Conservation (phyloP, 2,113 vertebrate genomes). For the Epinephelus lanceolatus region DNA sequence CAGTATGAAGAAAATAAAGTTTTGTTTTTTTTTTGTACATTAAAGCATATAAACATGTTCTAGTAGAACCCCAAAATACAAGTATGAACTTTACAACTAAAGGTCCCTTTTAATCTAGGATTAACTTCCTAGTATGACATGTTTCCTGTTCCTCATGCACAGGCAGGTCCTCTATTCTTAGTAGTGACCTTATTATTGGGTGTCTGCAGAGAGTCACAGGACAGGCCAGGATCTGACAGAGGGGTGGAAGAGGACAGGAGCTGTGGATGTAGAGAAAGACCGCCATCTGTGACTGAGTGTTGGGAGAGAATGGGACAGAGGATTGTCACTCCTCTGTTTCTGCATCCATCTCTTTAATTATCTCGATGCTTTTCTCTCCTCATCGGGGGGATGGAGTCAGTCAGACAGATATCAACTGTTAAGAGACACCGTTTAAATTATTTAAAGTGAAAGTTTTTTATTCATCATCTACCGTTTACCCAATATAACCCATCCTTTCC, state of each 20-base stretch:
- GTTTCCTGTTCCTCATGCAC: slow-evolving; percentile 34
- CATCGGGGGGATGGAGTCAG: slow-evolving; percentile 35
- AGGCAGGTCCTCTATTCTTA: slow-evolving; percentile 58
- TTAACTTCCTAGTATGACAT: slow-evolving; percentile 11
- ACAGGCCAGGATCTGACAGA: slow-evolving; percentile 35
- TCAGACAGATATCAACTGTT: slow-evolving; percentile 49
- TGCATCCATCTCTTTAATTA: slow-evolving; percentile 58
- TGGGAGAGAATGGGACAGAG: slow-evolving; percentile 23
- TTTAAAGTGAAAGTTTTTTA: slow-evolving; percentile 55
- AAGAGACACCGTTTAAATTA: slow-evolving; percentile 59
- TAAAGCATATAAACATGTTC: no score
- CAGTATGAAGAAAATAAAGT: no score
- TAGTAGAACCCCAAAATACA: no score
- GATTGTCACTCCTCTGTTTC: slow-evolving; percentile 44
- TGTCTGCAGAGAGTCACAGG: slow-evolving; percentile 46
- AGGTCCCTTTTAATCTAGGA: neutral
- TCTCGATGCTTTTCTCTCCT: slow-evolving; percentile 41
- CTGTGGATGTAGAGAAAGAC: slow-evolving; percentile 11
- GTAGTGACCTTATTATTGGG: slow-evolving; percentile 58
- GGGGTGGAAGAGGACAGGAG: slow-evolving; percentile 19
- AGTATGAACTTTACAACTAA: no score
- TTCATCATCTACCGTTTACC: slow-evolving; percentile 52
- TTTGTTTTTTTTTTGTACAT: no score
- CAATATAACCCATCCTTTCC: slow-evolving; percentile 20
- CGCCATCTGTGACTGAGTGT: slow-evolving; percentile 28